Base-by-base conservation (phyloP, 2,888 invertebrate genomes). In the Priocnemis perturbator region DNA sequence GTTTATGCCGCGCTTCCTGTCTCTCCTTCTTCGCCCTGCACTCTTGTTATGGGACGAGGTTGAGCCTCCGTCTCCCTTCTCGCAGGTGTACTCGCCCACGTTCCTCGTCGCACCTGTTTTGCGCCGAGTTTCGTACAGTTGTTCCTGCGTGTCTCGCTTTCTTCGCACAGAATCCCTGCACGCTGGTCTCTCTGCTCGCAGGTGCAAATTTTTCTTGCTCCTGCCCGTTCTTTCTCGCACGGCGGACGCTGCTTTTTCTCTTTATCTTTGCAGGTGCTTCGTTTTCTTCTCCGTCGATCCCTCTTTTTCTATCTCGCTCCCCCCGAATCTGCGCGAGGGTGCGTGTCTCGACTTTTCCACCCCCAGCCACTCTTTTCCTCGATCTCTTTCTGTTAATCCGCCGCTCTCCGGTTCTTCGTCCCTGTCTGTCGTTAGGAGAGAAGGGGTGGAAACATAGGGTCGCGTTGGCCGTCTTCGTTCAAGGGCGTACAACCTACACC, bases 381-480 rank as follows among this genome's bases (percentile, higher is more conserved):
- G 47, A 37, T 50, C n/a, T 63, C 20, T 44, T 47, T 47, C 26
- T 47, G 59, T 45, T 44, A 57, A 19, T 53, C 57, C 45, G 47
- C 47, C 64, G 50, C 58, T 52, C 58, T 2, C 26, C 26, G 26
- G 20, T 60, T 48, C 55, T 62, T 55, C 58, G 53, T 26, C 47
- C 57, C 45, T 56, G 58, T 53, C 14, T 59, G 56, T 44, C 53
- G 55, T 58, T n/a, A 47, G 44, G 55, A 15, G 52, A 50, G 52
- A 61, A 50, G 65, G 71, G 75, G 75, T 64, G 75, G 76, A 78
- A 76, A 76, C 74, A 68, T 75, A 79, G 76, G 81, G 78, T 77
- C 71, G 81, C 76, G 78, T 82, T 81, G 75, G 77, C 79, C 76
- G 77, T 84, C 84, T 84, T 79, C 84, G 84, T 86, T 87, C 86